Conservation (phyloP, 2,113 vertebrate genomes). For the Elephantulus edwardii region DNA sequence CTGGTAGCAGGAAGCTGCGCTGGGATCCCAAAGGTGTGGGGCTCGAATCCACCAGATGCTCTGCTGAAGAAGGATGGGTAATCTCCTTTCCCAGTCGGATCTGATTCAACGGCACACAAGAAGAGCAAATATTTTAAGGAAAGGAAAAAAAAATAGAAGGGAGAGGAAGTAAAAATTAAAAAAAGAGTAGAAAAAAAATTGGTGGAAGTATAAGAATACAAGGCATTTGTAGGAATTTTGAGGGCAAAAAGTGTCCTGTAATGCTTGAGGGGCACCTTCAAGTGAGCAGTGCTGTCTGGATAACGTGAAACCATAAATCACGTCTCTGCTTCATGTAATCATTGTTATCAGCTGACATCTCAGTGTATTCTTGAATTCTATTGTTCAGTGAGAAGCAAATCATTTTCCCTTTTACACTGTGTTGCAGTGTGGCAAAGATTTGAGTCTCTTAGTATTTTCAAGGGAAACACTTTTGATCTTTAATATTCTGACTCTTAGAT, state of each 20-base stretch:
- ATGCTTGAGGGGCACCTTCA: neutral
- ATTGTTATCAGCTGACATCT: neutral
- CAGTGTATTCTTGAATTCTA: neutral
- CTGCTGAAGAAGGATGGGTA: no score
- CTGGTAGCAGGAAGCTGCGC: no score
- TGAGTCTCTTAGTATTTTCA: neutral
- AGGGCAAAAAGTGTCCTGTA: neutral
- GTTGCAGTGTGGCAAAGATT: neutral
- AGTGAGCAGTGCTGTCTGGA: neutral
- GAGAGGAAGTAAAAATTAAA: no score
- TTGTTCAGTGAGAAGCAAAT: neutral
- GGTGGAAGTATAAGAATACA: neutral
- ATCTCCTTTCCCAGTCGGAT: no score
- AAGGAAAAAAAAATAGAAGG: no score
- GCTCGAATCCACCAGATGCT: no score
- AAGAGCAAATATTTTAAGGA: no score
- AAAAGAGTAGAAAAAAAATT: no score
- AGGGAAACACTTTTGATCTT: constrained; percentile 4
- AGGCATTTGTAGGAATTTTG: neutral
- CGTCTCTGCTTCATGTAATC: neutral
- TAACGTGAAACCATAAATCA: neutral
- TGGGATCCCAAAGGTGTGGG: no score
- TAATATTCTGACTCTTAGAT: neutral
- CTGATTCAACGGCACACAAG: no score
- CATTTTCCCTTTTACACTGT: neutral